Base-by-base conservation (phyloP, 2,888 invertebrate genomes). In the Andrena trimmerana region DNA sequence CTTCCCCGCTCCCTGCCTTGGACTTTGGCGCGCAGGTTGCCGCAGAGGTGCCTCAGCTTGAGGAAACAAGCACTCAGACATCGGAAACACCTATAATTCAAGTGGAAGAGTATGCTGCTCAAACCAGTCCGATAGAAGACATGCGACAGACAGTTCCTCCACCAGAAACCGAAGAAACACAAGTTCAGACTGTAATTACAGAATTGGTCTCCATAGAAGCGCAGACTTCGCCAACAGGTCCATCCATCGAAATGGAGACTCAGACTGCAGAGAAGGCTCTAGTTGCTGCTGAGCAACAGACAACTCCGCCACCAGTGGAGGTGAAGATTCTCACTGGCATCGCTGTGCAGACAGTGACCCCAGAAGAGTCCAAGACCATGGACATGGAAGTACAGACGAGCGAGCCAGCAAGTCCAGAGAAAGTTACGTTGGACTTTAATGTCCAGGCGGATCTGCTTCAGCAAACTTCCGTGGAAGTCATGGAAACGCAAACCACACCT, bases 1-100 rank as follows among this genome's bases (percentile, higher is more conserved):
- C 97, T n/a, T 95, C 96, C 42, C 96, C 97, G 3, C 95, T 96
- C 83, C 92, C 95, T 13, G 75, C 50, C 0, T 57, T 54, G 0
- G 86, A 86, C 4, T 77, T 65, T 59, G 89, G 85, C 10, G 84
- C 86, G 2, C 93, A 93, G 81, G 91, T 91, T 2, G 67, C 84
- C 2, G 73, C 77, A 0, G 79, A 86, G 36, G 62, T 78, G 73
- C 93, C 95, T 71, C 94, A 95, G 42, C 95, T 95, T 85, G 95
- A 95, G 54, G 90, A 94, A 10, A 94, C 92, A 27, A 94, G 94
- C 2, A 93, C 94, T n/a, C 95, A 95, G 90, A 95, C 95, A 0
- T 66, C 81, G 13, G 93, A 94, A 1, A 94, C 95, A 0, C 91
- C 88, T n/a, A 84, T 90, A 6, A 94, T 94, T 2, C 10, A 81